Base-by-base conservation (phyloP, 1,140 invertebrate genomes). In the Diploscapter pachys region DNA sequence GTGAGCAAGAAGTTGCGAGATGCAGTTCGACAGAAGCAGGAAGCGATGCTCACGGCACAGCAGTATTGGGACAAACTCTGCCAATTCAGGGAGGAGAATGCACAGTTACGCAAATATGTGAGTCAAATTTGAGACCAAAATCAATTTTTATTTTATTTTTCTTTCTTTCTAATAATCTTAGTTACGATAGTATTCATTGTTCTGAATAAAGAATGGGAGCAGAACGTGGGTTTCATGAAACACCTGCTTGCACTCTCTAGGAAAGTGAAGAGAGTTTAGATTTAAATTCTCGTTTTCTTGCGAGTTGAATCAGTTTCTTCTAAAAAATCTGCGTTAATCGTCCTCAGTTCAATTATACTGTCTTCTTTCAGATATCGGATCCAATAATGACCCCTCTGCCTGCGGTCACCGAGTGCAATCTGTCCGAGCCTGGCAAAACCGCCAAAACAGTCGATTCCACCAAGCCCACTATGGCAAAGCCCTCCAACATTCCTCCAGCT, bases 41-140 rank as follows among this genome's bases (percentile, higher is more conserved):
- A 98, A 87, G 91, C 92, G 1, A 93, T 97, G 82, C 95, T 95
- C 0, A 92, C 93, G 85, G 89, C 93, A 11, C 90, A 91, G 0
- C 91, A 93, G 75, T 91, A 73, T 89, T 92, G 88, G 90, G 91
- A 79, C 86, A 90, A 86, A 87, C 89, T 82, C 5, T 82, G 85
- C 72, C 80, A 86, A 13, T 77, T 78, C 61, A 57, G 56, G 49
- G 68, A 69, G 51, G 77, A 78, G 63, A 57, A 68, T 4, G 67
- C 61, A 63, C 11, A 3, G 2, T 54, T 78, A n/a, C 8, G 77
- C 5, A 68, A 77, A 52, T 74, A 78, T 71, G 77, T 78, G 48
- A 53, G 76, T 62, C 4, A 48, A 8, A 55, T 56, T 0, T 67
- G 6, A 11, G n/a, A 13, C 3, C 13, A 52, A 59, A 8, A 67